phyloP scores from a whole-genome alignment of 2,888 invertebrate species.

The Dysmachus trigonus region DNA sequence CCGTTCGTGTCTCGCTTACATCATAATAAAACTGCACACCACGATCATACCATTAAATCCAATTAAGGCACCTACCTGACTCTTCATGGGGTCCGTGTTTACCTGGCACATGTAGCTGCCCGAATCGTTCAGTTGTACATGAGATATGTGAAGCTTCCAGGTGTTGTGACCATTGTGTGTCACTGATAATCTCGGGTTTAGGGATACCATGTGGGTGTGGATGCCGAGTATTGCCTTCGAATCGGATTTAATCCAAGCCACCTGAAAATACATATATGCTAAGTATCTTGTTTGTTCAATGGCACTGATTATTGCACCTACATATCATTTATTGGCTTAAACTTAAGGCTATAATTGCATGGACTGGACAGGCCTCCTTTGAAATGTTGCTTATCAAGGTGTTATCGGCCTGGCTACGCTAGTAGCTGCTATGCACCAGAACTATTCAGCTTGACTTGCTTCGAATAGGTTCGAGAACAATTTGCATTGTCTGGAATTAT shows the following conservation, averaged over 20 bases:
- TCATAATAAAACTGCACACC: conserved; percentile 8
- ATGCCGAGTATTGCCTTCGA: conserved; percentile 89
- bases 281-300: conserved; percentile 21
- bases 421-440: not conserved
- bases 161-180: conserved; percentile 93
- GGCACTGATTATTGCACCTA: conserved; percentile 43
- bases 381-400: not conserved
- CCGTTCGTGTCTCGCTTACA: not conserved
- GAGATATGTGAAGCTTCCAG: conserved; percentile 90
- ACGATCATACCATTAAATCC: not conserved
- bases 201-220: conserved; percentile 88
- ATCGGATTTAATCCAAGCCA: conserved; percentile 93
- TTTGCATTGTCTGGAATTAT: not conserved
- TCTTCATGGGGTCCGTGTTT: conserved; percentile 90
- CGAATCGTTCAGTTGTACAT: conserved; percentile 89
- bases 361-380: not conserved
- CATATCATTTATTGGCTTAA: conserved; percentile 30
- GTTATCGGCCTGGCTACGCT: not conserved
- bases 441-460: not conserved
- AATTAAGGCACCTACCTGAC: conserved; percentile 72
- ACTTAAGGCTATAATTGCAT: conserved; percentile 14
- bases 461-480: not conserved
- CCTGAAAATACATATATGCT: conserved; percentile 68
- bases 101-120: conserved; percentile 96
- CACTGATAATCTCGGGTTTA: conserved; percentile 85